Evolutionary conservation across 2,888 invertebrate species (phyloP).

Genomic region (Sceliomorpha sp.): DNA sequence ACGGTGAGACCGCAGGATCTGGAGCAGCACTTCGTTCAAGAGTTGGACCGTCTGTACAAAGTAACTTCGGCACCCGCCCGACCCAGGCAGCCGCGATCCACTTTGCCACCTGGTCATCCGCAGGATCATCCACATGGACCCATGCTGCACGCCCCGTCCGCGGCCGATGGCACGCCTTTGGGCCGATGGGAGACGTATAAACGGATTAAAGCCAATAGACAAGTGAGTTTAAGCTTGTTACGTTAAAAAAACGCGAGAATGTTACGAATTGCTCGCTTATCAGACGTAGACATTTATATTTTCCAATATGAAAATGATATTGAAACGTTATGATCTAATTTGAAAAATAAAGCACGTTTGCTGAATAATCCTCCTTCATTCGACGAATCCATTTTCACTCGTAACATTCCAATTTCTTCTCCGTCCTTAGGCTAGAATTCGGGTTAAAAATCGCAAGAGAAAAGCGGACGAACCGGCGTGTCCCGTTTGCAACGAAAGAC

Average conservation of each 20-base stretch:
- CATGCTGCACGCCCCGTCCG: constrained; percentile 77
- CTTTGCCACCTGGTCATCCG: constrained; percentile 76
- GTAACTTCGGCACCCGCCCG: constrained; percentile 78
- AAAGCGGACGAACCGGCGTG: constrained; percentile 86
- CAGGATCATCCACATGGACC: constrained; percentile 75
- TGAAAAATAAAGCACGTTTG: too few relatives aligned
- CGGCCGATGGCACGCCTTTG: constrained; percentile 81
- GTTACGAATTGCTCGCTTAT: too few relatives aligned
- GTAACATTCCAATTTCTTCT: too few relatives aligned
- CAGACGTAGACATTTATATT: constrained; percentile 1
- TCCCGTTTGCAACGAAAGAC: constrained; percentile 89
- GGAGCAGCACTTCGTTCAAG: constrained; percentile 90
- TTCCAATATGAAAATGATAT: not conserved
- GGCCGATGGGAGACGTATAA: constrained; percentile 88
- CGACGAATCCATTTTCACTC: too few relatives aligned
- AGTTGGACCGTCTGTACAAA: constrained; percentile 87
- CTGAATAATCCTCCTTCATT: too few relatives aligned
- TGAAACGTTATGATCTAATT: constrained; percentile 1
- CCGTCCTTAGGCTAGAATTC: constrained; percentile 79
- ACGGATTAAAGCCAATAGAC: constrained; percentile 87
- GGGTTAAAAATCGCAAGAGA: constrained; percentile 85
- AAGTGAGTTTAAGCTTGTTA: constrained; percentile 76
- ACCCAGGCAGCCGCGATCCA: constrained; percentile 73
- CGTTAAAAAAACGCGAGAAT: constrained; percentile 66
- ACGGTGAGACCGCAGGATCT: constrained; percentile 91